Conservation (phyloP, 2,888 invertebrate genomes). For the Digitonthophagus gazella region DNA sequence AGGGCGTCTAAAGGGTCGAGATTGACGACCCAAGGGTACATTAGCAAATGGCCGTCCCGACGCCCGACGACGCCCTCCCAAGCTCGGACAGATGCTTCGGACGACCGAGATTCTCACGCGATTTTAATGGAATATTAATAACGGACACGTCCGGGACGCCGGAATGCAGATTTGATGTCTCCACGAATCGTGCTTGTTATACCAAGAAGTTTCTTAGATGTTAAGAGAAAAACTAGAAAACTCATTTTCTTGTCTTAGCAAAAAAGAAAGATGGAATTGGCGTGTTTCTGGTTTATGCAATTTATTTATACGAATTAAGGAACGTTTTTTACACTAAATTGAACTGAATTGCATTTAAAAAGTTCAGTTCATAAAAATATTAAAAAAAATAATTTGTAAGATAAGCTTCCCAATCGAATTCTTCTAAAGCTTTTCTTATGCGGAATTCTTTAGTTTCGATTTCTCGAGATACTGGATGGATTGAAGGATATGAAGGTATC, state of each 20-base stretch:
- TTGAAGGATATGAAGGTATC: not conserved
- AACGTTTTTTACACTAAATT: no score
- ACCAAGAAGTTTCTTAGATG: not conserved
- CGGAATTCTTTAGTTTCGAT: conserved; percentile 27
- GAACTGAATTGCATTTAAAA: no score
- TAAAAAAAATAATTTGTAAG: no score
- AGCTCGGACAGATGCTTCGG: conserved; percentile 44
- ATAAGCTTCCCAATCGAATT: conserved; percentile 28
- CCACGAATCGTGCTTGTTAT: conserved; percentile 4
- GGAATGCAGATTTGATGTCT: not conserved
- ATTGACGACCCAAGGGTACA: conserved; percentile 47
- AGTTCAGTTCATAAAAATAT: no score
- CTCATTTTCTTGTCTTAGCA: no score
- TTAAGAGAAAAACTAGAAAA: not conserved
- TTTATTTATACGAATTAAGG: no score
- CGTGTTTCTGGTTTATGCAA: no score
- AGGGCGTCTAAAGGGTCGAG: conserved; percentile 35
- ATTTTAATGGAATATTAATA: conserved; percentile 18
- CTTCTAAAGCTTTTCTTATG: conserved; percentile 24
- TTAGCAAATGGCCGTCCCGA: conserved; percentile 47
- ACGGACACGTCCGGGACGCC: conserved; percentile 13
- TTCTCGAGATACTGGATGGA: not conserved
- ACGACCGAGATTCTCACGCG: conserved; percentile 45
- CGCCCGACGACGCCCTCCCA: conserved; percentile 18
- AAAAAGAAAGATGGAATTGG: no score